Base-by-base conservation (phyloP, 2,888 invertebrate species). In the Drosophila ezoana region DNA sequence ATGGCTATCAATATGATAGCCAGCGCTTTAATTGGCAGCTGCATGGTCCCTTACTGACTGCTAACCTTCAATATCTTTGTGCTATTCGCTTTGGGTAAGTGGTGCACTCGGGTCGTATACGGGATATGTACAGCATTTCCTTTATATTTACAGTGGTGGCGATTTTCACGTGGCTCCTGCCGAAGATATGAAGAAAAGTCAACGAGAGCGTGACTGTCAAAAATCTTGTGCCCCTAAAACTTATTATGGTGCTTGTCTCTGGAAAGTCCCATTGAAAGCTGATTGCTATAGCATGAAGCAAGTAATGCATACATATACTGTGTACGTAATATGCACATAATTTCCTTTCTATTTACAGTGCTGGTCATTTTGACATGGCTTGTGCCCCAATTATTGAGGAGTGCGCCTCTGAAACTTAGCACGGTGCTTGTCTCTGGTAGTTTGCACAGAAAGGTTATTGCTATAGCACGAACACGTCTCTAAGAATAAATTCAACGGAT, bases 51-150 rank as follows among this genome's bases (percentile, higher is more conserved):
- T 2, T 3, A 54, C 14, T 84, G 83, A 38, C 4, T 52, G 9
- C 0, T 59, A 0, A 37, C 59, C 3, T 65, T 76, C 0, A 85
- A 84, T 58, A 1, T 53, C 0, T 64, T 75, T 16, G 35, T 69
- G 8, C 0, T 38, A 0, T 0, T 33, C 4, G 14, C 53, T 18
- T 0, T 48, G 0, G 9, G 76, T 83, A 40, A 69, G 67, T 60
- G n/a, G 9, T 14, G 3, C 4, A 13, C 23, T 16, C 3, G 9
- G 4, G 28, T 14, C 32, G 41, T 32, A 6, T 16, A n/a, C 10
- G 38, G 20, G 20, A 35, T 28, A 8, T 13, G 5, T 4, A 11
- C 18, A 33, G 14, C 10, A 10, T 40, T 45, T 9, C 3, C 6
- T 1, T 32, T 32, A 5, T 14, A 9, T 8, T 38, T 45, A 16